Percentiles rank a stretch among this genome's conserved stretches.
phyloP scores from a whole-genome alignment of 2,113 vertebrate species.

The Edolisoma coerulescens region DNA sequence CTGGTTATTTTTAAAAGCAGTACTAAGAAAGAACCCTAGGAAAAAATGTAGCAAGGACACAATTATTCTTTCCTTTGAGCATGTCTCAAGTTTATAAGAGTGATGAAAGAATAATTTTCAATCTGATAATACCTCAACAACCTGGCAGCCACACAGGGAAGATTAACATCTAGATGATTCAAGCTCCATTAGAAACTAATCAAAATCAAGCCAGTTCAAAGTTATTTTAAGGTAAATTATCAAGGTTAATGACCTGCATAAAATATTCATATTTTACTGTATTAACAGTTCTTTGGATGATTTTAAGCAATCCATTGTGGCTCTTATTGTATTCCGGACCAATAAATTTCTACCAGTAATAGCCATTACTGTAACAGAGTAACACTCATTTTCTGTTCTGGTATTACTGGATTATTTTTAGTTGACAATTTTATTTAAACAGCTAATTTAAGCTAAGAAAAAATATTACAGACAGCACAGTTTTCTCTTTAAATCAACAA shows the following conservation, averaged over 20 bases:
- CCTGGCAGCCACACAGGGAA: neutral
- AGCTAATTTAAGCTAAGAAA: neutral
- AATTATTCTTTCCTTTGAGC: neutral
- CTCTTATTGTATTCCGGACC: neutral
- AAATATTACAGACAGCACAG: neutral
- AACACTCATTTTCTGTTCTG: neutral
- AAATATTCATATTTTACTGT: conserved; percentile 45
- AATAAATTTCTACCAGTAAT: neutral
- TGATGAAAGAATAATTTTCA: neutral
- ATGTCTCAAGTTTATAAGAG: neutral
- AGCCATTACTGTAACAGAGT: neutral
- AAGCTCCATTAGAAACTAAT: conserved; percentile 17
- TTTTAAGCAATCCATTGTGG: neutral
- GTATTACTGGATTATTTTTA: neutral
- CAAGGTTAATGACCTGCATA: conserved; percentile 19
- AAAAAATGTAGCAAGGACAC: neutral
- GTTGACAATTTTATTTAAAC: neutral
- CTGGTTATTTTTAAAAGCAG: neutral
- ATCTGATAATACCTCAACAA: neutral
- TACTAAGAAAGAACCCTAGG: neutral
- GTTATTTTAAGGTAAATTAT: conserved; percentile 48
- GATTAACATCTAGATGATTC: neutral
- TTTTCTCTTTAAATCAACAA: neutral
- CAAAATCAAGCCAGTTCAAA: conserved; percentile 24
- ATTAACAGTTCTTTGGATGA: neutral